Percentiles rank a stretch among this genome's conserved stretches.
Conservation (phyloP, 2,113 vertebrate genomes). For the Cottus gobio region DNA sequence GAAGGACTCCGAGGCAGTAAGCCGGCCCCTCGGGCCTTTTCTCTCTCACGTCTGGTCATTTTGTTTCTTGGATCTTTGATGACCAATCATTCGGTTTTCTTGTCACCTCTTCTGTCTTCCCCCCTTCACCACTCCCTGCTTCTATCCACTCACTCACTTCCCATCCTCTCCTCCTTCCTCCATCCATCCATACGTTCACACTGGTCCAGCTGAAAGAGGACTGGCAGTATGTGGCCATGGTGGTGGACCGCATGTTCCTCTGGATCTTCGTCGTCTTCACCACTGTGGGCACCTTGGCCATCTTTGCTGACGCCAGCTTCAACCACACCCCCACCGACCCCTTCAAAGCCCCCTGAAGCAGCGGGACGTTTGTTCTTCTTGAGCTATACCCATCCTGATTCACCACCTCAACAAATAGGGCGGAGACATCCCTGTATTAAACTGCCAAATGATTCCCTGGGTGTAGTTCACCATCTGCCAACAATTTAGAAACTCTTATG, state of each 20-base stretch:
- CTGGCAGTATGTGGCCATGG: slow-evolving; percentile 89
- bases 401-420: neutral
- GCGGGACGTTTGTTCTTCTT: neutral
- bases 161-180: neutral
- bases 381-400: neutral
- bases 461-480: neutral
- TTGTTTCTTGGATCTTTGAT: neutral
- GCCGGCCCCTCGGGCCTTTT: slow-evolving; percentile 21
- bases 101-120: neutral
- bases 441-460: neutral
- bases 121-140: neutral
- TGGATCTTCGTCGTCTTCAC: slow-evolving; percentile 86
- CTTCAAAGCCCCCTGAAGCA: slow-evolving; percentile 69
- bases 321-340: slow-evolving; percentile 83
- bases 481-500: neutral
- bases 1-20: slow-evolving; percentile 88
- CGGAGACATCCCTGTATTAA: neutral
- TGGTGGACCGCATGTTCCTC: slow-evolving; percentile 86
- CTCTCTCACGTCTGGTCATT: neutral
- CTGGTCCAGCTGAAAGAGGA: slow-evolving; percentile 82
- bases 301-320: slow-evolving; percentile 83
- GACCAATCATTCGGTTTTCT: neutral
- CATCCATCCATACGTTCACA: neutral
- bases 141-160: neutral
- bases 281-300: slow-evolving; percentile 84